Evolutionary conservation across 2,888 invertebrate genomes (phyloP).

Genomic region (Eupithecia abbreviata): DNA sequence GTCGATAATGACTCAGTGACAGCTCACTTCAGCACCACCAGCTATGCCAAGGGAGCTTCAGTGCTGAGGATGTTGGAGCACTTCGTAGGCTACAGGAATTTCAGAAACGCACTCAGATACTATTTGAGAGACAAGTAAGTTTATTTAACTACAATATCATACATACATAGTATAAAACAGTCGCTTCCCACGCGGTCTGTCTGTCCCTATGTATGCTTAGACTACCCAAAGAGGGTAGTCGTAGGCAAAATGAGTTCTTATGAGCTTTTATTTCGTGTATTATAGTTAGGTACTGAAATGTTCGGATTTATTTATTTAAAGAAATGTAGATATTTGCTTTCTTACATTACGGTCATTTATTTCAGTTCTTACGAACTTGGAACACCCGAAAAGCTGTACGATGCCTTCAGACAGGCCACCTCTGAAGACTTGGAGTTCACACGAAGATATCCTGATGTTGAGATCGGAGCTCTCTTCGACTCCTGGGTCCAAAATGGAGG

Average conservation of each 20-base stretch:
- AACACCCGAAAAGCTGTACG: conserved; percentile 67
- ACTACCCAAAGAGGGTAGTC: too few relatives aligned
- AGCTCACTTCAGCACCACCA: conserved; percentile 86
- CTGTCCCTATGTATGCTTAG: too few relatives aligned
- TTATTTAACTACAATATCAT: background rate
- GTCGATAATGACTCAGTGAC: conserved; percentile 79
- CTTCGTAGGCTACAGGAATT: conserved; percentile 81
- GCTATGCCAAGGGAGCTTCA: conserved; percentile 87
- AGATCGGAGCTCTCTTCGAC: conserved; percentile 78
- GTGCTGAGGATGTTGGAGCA: conserved; percentile 88
- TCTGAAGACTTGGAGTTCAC: conserved; percentile 60
- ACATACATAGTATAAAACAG: too few relatives aligned
- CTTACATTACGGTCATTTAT: background rate
- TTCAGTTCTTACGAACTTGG: conserved; percentile 68
- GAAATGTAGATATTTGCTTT: background rate
- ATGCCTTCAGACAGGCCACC: conserved; percentile 63
- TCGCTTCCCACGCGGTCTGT: too few relatives aligned
- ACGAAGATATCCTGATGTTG: conserved; percentile 54
- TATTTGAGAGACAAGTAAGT: conserved; percentile 84
- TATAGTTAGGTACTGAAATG: too few relatives aligned
- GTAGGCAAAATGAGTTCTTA: too few relatives aligned
- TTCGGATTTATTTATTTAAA: too few relatives aligned
- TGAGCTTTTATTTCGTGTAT: too few relatives aligned
- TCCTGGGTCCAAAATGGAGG: conserved; percentile 86
- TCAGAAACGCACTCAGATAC: conserved; percentile 81